Conservation (phyloP, 1,140 invertebrate species). For the Meloidogyne exigua region DNA sequence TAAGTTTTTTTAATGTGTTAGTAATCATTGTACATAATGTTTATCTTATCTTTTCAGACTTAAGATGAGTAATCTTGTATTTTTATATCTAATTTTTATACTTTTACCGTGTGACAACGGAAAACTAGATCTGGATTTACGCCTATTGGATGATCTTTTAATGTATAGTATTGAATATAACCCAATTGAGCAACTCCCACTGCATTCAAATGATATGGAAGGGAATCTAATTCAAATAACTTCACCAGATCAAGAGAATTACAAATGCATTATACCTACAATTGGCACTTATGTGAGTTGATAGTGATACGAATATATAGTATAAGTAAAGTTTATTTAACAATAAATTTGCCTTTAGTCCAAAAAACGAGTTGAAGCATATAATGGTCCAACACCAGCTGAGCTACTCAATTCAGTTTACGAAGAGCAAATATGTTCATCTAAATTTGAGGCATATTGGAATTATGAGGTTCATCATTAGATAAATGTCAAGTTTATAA, state of each 20-base stretch:
- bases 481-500: too few relatives aligned
- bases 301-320: too few relatives aligned
- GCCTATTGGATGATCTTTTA: not conserved
- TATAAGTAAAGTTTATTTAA: too few relatives aligned
- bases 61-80: not conserved
- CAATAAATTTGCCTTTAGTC: slow-evolving; percentile 31
- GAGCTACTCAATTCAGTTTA: slow-evolving; percentile 43
- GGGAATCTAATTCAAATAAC: not conserved
- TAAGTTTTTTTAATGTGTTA: too few relatives aligned
- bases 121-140: not conserved
- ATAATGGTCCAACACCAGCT: slow-evolving; percentile 48
- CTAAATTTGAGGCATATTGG: slow-evolving; percentile 87
- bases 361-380: slow-evolving; percentile 54
- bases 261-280: not conserved
- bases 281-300: not conserved
- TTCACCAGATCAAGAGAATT: not conserved
- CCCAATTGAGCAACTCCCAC: not conserved
- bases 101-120: not conserved
- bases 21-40: too few relatives aligned
- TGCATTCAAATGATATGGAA: not conserved
- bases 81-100: not conserved
- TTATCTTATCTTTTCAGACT: too few relatives aligned
- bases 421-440: slow-evolving; percentile 44
- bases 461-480: slow-evolving; percentile 76
- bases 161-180: slow-evolving; percentile 1